Percentiles rank a stretch among this genome's conserved stretches.
Conservation (phyloP, 2,888 invertebrate genomes). For the Agrotis ipsilon region DNA sequence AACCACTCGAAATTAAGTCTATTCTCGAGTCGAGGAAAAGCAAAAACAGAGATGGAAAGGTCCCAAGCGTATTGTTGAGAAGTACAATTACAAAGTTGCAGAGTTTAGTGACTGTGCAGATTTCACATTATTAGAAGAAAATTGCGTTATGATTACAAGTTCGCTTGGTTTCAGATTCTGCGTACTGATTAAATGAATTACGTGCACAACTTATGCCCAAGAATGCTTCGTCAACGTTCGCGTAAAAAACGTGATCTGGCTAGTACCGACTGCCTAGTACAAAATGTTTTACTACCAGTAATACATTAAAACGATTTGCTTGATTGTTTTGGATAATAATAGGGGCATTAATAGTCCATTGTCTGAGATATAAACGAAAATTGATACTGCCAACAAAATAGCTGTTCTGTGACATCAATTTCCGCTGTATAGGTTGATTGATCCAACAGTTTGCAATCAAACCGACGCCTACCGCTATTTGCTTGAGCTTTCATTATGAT, state of each 20-base stretch:
- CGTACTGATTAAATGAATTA: slow-evolving; percentile 58
- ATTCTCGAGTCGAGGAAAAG: neutral
- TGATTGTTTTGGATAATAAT: slow-evolving; percentile 66
- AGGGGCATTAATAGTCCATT: slow-evolving; percentile 76
- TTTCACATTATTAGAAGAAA: slow-evolving; percentile 56
- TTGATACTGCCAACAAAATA: slow-evolving; percentile 70
- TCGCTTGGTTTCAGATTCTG: slow-evolving; percentile 36
- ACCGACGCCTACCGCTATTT: slow-evolving; percentile 64
- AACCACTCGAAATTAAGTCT: slow-evolving; percentile 7
- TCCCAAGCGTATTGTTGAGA: neutral
- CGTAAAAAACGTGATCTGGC: slow-evolving; percentile 66
- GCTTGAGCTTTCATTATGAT: slow-evolving; percentile 52
- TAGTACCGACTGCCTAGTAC: slow-evolving; percentile 31
- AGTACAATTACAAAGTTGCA: slow-evolving; percentile 20
- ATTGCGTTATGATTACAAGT: slow-evolving; percentile 54
- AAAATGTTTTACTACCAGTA: slow-evolving; percentile 50
- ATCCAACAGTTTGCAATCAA: slow-evolving; percentile 67
- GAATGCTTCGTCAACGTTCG: slow-evolving; percentile 62
- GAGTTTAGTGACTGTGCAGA: slow-evolving; percentile 41
- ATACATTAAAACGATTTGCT: slow-evolving; percentile 70
- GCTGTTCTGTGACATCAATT: slow-evolving; percentile 76
- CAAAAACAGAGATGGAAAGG: slow-evolving; percentile 30
- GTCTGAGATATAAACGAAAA: slow-evolving; percentile 75
- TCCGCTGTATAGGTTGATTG: slow-evolving; percentile 68
- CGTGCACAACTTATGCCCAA: slow-evolving; percentile 49